Base-by-base conservation (phyloP, 2,113 vertebrate species). In the Bufo gargarizans region DNA sequence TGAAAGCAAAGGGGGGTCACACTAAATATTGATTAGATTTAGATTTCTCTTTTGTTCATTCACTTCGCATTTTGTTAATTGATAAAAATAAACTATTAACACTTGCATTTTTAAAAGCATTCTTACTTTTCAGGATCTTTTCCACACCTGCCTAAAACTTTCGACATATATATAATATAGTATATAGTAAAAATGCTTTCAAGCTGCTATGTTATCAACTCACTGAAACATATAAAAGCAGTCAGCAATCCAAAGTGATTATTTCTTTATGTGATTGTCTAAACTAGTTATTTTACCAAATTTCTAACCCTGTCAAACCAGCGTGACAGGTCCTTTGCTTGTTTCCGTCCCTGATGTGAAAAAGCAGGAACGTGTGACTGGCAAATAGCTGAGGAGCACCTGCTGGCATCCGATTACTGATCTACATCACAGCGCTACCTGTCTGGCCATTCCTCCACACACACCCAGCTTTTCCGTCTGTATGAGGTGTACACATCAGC, bases 371-470 rank as follows among this genome's bases (percentile, higher is more conserved):
- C 58, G 77, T 80, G 49, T 56, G 22, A 80, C 16, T n/a, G 56
- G 77, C 61, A 86, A 77, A 53, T 13, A 86, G 10, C 22, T 45
- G 10, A 47, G 71, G 47, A 74, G 43, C 47, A 76, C 72, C 72
- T 76, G 72, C 72, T 50, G 72, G 72, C 72, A 76, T 8, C 9
- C 11, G 67, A 71, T 0, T 33, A 43, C 43, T 17, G 13, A 16
- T 45, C 71, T 17, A 74, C 72, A 49, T 76, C 72, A 76, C 12
- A 63, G 11, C 6, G 43, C 6, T 71, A 83, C 69, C 80, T 83
- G 86, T 49, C 69, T 76, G 55, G 55, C 45, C 61, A 53, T 80
- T 85, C 76, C 77, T 81, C 77, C 59, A 61, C 86, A 67, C 87
- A 61, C 86, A 78, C 87, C 87, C 67, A 84, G 74, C 33, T 22